These are phyloP conservation scores for Prietella phreatophila DNA, from an alignment of 2,113 vertebrate genomes.

Conservation along the genomic window DNA sequence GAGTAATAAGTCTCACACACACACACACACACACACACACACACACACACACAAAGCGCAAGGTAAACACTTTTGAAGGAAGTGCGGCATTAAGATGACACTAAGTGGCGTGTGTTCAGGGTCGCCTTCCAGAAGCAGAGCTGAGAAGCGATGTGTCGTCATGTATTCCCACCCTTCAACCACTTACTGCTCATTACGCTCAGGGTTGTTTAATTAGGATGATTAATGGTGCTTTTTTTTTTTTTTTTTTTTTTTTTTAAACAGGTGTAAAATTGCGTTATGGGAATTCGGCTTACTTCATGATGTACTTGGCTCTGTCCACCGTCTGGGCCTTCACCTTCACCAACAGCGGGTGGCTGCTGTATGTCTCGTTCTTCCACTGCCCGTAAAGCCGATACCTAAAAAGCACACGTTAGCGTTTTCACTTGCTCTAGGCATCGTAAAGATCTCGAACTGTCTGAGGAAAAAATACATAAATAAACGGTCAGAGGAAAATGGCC, in stretches of 20 bases:
- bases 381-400: slow-evolving; percentile 98
- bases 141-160: background rate
- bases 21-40: slow-evolving; percentile 1
- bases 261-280: background rate
- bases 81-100: slow-evolving; percentile 17
- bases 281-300: slow-evolving; percentile 80
- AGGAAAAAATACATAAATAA: too few species aligned
- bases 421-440: background rate
- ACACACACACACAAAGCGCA: slow-evolving; percentile 2
- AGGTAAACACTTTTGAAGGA: slow-evolving; percentile 38
- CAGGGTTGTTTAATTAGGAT: background rate
- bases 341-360: slow-evolving; percentile 89
- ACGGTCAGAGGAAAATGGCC: too few species aligned
- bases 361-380: slow-evolving; percentile 98
- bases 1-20: background rate
- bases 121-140: slow-evolving; percentile 11
- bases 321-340: slow-evolving; percentile 97
- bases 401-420: background rate
- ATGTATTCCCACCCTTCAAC: slow-evolving; percentile 4
- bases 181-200: slow-evolving; percentile 17
- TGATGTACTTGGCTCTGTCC: slow-evolving; percentile 86
- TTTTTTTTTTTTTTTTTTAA: background rate
- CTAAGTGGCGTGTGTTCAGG: slow-evolving; percentile 8
- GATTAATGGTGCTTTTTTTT: background rate
- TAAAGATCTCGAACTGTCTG: background rate